Base-by-base conservation (phyloP, 2,888 invertebrate genomes). In the Schizotus pectinicornis region DNA sequence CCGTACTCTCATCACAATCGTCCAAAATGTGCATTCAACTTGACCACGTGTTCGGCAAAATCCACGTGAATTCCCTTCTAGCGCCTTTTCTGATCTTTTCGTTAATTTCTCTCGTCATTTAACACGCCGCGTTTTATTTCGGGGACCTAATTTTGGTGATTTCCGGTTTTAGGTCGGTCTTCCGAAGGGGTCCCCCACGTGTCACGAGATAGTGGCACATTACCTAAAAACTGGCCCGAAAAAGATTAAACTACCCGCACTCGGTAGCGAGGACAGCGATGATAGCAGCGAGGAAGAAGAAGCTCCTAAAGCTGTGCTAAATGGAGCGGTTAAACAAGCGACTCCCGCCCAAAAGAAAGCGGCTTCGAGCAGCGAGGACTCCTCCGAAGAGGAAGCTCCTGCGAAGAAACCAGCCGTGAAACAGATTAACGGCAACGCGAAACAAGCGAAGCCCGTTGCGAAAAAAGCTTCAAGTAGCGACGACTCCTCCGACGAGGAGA, bases 161-260 rank as follows among this genome's bases (percentile, higher is more conserved):
- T 46, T 7, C 31, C 31, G 11, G 46, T 84, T 84, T 65, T 77
- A 92, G 91, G 83, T 83, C 65, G 77, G 80, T 7, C 78, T 88
- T 46, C 81, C 82, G 0, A 89, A 90, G 76, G 88, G 87, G 50
- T 82, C 85, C 0, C 88, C 90, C 0, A 81, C 84, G 7, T 78
- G 92, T n/a, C 64, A 76, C 7, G 89, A 90, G 7, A 81, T 91
- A 8, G 63, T 87, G 12, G 74, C 79, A 6, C 81, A 83, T 68
- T 88, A 81, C 71, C 82, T 85, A 72, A 83, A 84, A 70, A 81
- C 77, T 60, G 75, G 79, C 36, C 64, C 73, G 43, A 74, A 85
- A 32, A 71, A 71, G 56, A 48, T 68, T 7, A 67, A 67, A 56
- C n/a, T 63, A 42, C 55, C 53, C 37, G 12, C 55, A 11, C 61